phyloP scores from a whole-genome alignment of 2,888 invertebrate species.

The Nesidiocoris tenuis region DNA sequence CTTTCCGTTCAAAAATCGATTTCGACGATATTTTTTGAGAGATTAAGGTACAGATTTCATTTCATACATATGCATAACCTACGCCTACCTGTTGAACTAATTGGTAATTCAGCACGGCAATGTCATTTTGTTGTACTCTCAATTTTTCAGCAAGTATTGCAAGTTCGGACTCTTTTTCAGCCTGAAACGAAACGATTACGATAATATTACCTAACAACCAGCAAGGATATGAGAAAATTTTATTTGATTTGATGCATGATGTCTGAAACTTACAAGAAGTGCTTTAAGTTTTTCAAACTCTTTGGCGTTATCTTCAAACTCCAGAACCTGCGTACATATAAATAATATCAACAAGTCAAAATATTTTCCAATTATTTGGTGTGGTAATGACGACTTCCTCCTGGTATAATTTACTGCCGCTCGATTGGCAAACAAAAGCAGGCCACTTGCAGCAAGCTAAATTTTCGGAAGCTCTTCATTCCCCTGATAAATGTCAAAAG shows the following conservation, averaged over 20 bases:
- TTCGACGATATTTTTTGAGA: too few species aligned
- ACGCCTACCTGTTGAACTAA: constrained; percentile 1
- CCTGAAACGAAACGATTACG: background rate
- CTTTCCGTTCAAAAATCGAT: too few species aligned
- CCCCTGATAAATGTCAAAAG: too few species aligned
- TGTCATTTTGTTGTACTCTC: background rate
- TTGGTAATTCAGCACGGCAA: background rate
- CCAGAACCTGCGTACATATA: background rate
- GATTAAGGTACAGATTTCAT: background rate
- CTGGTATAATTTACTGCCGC: too few species aligned
- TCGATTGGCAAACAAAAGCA: too few species aligned
- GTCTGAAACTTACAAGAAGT: background rate
- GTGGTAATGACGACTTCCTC: too few species aligned
- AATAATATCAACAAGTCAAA: background rate
- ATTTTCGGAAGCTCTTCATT: too few species aligned
- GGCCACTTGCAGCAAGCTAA: too few species aligned
- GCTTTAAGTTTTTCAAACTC: background rate
- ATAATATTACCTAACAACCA: background rate
- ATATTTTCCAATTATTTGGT: too few species aligned
- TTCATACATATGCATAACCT: background rate
- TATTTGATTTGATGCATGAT: too few species aligned
- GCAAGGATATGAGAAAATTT: background rate
- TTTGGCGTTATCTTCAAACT: background rate
- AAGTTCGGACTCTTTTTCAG: background rate
- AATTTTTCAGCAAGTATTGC: background rate